Base-by-base conservation (phyloP, 2,888 invertebrate genomes). In the Drosophila diplacantha region DNA sequence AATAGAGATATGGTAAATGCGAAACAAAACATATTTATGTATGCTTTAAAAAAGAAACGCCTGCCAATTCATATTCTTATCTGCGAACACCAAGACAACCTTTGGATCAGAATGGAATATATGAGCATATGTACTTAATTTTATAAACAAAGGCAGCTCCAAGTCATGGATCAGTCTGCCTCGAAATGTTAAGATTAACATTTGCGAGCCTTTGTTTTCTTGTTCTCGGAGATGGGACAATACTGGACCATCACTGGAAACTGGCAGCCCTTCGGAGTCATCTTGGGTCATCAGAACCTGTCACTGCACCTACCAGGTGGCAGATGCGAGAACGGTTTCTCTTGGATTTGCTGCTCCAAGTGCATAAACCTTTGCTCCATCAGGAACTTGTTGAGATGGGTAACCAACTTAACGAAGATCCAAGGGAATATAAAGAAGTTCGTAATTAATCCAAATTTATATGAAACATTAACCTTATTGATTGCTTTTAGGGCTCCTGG, bases 281-380 rank as follows among this genome's bases (percentile, higher is more conserved):
- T 8, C n/a, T 12, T 7, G 59, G 29, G 3, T 14, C 14, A 16
- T 18, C 14, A n/a, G 39, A 38, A 12, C 37, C 7, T 18, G 43
- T 5, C 38, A 20, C n/a, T 22, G 0, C 41, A 47, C 3, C 38
- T 5, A 29, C 29, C 18, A 18, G 46, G 4, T 66, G 69, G 67
- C 47, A 66, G 12, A 11, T 35, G 3, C 65, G 72, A 0, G 82
- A 85, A 49, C 58, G 69, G 8, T 85, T 85, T 11, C 51, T 83
- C 9, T 32, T 83, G 20, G 75, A 83, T 51, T 49, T 83, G 11
- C n/a, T 85, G 60, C 54, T 85, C 51, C 83, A 83, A 50, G 81
- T 85, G 11, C 75, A 85, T 34, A 83, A 75, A 24, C 85, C 83
- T 2, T 41, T 83, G 56, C 67, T 85, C 3, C 66, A 85, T 5